A percentile compares a stretch with the other conserved stretches of the same genome.
Evolutionary conservation across 2,797 vertebrate species (phyloP).

Genomic region (Sphenodon punctatus): DNA sequence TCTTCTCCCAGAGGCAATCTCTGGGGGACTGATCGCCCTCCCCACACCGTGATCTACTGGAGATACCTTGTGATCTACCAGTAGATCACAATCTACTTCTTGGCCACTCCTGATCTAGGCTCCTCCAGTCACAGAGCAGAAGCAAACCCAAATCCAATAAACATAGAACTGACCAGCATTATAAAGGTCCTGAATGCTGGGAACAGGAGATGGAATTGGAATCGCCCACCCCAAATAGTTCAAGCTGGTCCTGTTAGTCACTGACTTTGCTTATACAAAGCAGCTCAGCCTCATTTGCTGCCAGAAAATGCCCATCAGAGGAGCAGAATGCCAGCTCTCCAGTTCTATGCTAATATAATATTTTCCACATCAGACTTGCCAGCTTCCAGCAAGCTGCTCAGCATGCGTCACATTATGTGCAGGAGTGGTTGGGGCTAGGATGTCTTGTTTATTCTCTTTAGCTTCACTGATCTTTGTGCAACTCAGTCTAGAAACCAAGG

Average conservation of each 20-base stretch:
- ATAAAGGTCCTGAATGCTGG: too few species aligned
- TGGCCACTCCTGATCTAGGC: too few species aligned
- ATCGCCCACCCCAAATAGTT: too few species aligned
- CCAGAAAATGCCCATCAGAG: neutral
- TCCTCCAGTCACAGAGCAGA: slow-evolving; percentile 3
- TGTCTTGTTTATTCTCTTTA: neutral
- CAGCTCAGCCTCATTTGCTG: neutral
- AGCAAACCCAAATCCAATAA: neutral
- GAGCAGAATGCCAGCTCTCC: neutral
- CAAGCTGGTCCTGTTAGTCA: too few species aligned
- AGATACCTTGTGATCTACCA: too few species aligned
- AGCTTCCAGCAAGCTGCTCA: neutral
- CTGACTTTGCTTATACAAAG: too few species aligned
- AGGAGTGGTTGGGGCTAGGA: neutral
- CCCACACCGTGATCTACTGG: too few species aligned
- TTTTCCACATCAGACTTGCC: neutral
- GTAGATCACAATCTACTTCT: too few species aligned
- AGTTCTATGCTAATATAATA: neutral
- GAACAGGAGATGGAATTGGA: too few species aligned
- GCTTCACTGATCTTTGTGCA: neutral
- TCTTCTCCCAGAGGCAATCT: too few species aligned
- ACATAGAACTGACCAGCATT: too few species aligned
- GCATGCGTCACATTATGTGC: neutral
- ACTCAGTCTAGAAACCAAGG: neutral
- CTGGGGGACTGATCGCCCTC: too few species aligned